Evolutionary conservation across 2,797 vertebrate species (phyloP).

Genomic region (Eospalax fontanierii): DNA sequence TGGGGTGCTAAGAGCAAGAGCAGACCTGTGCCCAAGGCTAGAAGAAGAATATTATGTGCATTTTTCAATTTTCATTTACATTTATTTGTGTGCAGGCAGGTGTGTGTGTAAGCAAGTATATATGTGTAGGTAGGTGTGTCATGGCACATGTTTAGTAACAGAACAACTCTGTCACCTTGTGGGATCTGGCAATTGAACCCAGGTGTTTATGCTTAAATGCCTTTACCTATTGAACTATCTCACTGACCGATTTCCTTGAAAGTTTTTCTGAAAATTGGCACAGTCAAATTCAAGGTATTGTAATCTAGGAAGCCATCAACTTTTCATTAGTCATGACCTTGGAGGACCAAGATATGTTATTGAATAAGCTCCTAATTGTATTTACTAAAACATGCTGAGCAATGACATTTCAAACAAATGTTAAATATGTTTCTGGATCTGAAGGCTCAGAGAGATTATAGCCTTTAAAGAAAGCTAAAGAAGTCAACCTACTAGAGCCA

Average conservation of each 20-base stretch:
- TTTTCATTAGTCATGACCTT: background rate
- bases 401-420: too few relatives aligned
- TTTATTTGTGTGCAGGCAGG: background rate
- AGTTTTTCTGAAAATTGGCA: background rate
- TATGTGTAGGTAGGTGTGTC: background rate
- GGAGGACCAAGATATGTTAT: background rate
- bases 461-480: background rate
- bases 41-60: too few relatives aligned
- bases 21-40: too few relatives aligned
- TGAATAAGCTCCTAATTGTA: background rate
- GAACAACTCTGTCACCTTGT: background rate
- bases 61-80: background rate
- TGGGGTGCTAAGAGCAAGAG: too few relatives aligned
- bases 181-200: background rate
- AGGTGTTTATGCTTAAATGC: background rate
- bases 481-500: background rate
- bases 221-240: background rate
- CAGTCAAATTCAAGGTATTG: background rate
- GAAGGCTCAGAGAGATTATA: too few relatives aligned
- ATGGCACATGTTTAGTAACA: background rate
- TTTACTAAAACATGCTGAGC: background rate
- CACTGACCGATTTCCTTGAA: background rate
- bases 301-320: background rate
- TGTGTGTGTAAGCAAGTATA: too few relatives aligned
- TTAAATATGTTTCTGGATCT: background rate